Conservation (phyloP, 64 coral and sea anemone genomes). For the Montipora cactus region DNA sequence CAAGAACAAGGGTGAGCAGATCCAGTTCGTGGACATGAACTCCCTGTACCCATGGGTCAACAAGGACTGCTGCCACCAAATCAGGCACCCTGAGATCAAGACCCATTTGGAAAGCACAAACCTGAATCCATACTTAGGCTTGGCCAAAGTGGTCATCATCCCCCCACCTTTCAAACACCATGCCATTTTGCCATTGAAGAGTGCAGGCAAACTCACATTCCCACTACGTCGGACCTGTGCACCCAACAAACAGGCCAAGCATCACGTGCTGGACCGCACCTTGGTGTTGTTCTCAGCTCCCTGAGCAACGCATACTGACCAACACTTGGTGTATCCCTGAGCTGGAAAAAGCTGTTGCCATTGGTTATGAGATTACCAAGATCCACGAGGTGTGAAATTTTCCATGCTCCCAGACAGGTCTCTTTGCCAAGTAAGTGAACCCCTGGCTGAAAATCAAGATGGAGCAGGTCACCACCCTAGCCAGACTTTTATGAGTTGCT, state of each 20-base stretch:
- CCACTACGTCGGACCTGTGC: not conserved
- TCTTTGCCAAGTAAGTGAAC: not conserved
- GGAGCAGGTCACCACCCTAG: not conserved
- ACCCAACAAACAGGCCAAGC: not conserved
- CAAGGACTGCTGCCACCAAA: not conserved
- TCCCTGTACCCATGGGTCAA: slow-evolving; percentile 4
- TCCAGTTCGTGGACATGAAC: too few species aligned
- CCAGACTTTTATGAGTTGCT: not conserved
- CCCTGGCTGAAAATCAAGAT: too few species aligned
- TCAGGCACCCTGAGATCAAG: not conserved
- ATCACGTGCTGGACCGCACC: not conserved
- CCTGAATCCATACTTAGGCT: not conserved
- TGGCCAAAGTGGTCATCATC: not conserved
- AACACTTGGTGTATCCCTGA: not conserved
- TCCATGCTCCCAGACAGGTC: not conserved
- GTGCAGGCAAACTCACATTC: not conserved
- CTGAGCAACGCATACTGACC: too few species aligned
- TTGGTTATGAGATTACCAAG: too few species aligned
- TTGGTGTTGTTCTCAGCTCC: not conserved
- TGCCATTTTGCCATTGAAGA: slow-evolving; percentile 11
- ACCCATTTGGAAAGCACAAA: too few species aligned
- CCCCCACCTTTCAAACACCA: not conserved
- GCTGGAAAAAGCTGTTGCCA: too few species aligned
- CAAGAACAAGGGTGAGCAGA: too few species aligned
- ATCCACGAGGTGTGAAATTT: too few species aligned